A percentile compares a stretch with the other conserved stretches of the same genome.
Conservation (phyloP, 1,140 invertebrate species). For the Macrobrachium rosenbergii region DNA sequence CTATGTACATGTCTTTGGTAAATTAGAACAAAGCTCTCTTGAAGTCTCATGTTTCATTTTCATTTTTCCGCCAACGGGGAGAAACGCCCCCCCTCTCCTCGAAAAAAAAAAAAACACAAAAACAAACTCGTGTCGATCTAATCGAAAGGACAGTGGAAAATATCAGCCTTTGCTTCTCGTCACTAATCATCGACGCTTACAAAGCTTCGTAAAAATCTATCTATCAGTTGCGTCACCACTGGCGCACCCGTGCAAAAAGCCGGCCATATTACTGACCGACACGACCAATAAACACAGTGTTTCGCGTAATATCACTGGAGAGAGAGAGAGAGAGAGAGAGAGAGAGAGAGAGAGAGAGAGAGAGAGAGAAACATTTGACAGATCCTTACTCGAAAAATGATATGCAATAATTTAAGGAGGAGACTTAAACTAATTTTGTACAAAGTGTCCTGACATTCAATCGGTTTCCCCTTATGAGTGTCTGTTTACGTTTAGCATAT, state of each 20-base stretch:
- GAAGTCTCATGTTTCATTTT: no score
- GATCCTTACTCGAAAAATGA: slow-evolving; percentile 8
- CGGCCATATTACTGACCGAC: slow-evolving; percentile 3
- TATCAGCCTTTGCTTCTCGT: no score
- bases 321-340: background rate
- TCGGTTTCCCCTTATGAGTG: slow-evolving; percentile 24
- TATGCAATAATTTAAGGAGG: slow-evolving; percentile 27
- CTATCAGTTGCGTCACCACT: background rate
- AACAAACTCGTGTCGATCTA: no score
- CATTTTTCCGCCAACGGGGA: background rate
- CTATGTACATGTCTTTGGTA: slow-evolving; percentile 62
- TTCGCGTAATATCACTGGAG: slow-evolving; percentile 57
- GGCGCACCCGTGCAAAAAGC: background rate
- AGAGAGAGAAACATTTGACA: background rate
- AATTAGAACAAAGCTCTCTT: slow-evolving; percentile 36
- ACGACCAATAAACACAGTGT: slow-evolving; percentile 39
- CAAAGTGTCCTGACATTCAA: slow-evolving; percentile 57
- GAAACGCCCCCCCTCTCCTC: slow-evolving; percentile 31
- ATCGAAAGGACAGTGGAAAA: no score
- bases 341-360: no score
- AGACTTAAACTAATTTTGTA: slow-evolving; percentile 64
- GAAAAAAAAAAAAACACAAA: no score
- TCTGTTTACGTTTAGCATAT: background rate
- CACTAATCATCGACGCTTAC: no score
- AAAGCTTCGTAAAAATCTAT: no score